Percentiles rank a stretch among this genome's conserved stretches.
Evolutionary conservation across 2,113 vertebrate genomes (phyloP).

Genomic region (Stigmatopora nigra): DNA sequence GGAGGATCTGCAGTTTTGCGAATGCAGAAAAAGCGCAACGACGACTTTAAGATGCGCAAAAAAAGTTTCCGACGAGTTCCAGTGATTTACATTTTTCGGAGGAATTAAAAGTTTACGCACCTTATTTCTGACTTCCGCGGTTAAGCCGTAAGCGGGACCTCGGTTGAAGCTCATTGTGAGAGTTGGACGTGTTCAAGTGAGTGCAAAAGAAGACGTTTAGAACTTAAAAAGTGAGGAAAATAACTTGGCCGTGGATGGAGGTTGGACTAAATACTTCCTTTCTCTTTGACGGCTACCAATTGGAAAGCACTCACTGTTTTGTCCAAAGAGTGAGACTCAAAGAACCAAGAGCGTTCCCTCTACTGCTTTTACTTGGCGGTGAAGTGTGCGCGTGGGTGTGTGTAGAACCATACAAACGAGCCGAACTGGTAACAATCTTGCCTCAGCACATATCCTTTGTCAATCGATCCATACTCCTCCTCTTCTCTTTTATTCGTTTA

Average conservation of each 20-base stretch:
- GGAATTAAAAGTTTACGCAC: conserved; percentile 32
- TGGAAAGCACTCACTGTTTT: conserved; percentile 44
- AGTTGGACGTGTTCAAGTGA: neutral
- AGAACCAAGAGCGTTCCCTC: conserved; percentile 38
- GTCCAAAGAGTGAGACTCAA: conserved; percentile 13
- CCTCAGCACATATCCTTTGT: conserved; percentile 16
- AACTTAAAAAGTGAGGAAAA: conserved; percentile 21
- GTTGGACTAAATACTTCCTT: conserved; percentile 58
- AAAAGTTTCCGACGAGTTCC: conserved; percentile 7
- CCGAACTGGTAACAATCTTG: conserved; percentile 5
- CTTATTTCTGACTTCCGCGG: conserved; percentile 72
- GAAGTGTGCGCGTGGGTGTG: too few relatives aligned
- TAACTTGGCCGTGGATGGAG: conserved; percentile 43
- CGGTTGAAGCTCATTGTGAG: conserved; percentile 63
- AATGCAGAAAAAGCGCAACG: neutral
- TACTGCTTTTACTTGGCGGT: neutral
- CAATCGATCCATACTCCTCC: conserved; percentile 54
- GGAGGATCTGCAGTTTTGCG: conserved; percentile 41
- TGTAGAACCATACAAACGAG: neutral
- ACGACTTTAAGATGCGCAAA: neutral
- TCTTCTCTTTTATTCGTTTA: conserved; percentile 23
- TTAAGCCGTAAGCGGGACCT: conserved; percentile 68
- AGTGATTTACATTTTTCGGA: neutral
- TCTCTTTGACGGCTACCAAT: conserved; percentile 56
- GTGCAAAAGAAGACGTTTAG: neutral